Conservation (phyloP, 2,797 vertebrate genomes). For the Tolypeutes matacus region DNA sequence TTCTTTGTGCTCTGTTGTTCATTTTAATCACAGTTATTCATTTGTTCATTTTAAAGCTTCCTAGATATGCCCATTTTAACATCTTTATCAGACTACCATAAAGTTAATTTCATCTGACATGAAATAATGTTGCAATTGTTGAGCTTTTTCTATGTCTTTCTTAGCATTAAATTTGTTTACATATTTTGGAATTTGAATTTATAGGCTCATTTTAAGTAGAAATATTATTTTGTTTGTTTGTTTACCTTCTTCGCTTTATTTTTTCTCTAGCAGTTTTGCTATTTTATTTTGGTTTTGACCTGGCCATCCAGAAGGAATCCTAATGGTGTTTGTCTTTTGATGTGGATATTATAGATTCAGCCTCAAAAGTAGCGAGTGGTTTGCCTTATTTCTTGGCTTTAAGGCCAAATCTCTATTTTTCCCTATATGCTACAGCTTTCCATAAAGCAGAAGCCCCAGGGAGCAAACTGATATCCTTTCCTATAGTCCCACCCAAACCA, state of each 20-base stretch:
- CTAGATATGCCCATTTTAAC: background rate
- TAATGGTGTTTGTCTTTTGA: background rate
- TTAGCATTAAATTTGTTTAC: background rate
- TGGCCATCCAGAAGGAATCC: background rate
- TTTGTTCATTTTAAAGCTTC: background rate
- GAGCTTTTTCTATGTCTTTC: background rate
- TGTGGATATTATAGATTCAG: no score
- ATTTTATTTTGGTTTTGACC: background rate
- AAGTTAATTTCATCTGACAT: background rate
- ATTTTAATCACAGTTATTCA: background rate
- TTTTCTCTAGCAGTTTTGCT: no score
- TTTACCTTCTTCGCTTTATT: background rate
- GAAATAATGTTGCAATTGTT: background rate
- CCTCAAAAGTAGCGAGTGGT: no score
- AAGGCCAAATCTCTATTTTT: background rate
- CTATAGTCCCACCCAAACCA: background rate
- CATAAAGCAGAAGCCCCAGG: background rate
- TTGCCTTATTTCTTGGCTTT: background rate
- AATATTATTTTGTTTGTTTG: background rate
- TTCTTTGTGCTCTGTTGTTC: background rate
- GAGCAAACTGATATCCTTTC: background rate
- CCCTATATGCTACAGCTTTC: no score
- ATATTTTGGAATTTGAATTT: background rate
- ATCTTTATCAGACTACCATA: background rate
- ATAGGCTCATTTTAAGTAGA: background rate